Conservation (phyloP, 2,113 vertebrate species). For the Edolisoma coerulescens region DNA sequence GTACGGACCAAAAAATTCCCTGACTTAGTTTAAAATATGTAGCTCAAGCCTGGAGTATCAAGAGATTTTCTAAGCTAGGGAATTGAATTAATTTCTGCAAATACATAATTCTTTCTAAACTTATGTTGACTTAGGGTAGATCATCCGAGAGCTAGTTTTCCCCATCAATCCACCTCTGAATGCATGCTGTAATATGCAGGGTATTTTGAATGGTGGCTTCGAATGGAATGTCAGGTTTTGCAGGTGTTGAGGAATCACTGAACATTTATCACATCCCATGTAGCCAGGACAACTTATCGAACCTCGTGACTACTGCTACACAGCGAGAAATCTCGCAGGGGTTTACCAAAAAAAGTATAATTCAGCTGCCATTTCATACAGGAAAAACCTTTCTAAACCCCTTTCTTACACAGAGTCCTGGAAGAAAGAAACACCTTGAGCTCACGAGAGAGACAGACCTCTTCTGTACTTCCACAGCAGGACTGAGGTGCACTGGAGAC, state of each 20-base stretch:
- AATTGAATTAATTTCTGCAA: neutral
- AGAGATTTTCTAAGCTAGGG: neutral
- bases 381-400: neutral
- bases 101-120: neutral
- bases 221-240: neutral
- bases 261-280: neutral
- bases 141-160: neutral
- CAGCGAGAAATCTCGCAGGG: neutral
- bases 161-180: neutral
- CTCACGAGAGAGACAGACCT: neutral
- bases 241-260: neutral
- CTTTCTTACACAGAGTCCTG: neutral
- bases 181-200: neutral
- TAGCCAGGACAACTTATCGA: neutral
- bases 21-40: neutral
- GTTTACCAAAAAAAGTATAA: neutral
- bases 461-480: neutral
- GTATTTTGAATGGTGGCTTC: neutral
- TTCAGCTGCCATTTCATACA: neutral
- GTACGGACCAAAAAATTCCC: neutral
- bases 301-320: neutral
- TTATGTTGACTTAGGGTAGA: neutral
- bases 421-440: neutral
- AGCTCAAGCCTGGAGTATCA: neutral
- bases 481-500: neutral